A percentile compares a stretch with the other conserved stretches of the same genome.
Conservation (phyloP, 2,113 vertebrate species). For the Formicarius rufipectus region DNA sequence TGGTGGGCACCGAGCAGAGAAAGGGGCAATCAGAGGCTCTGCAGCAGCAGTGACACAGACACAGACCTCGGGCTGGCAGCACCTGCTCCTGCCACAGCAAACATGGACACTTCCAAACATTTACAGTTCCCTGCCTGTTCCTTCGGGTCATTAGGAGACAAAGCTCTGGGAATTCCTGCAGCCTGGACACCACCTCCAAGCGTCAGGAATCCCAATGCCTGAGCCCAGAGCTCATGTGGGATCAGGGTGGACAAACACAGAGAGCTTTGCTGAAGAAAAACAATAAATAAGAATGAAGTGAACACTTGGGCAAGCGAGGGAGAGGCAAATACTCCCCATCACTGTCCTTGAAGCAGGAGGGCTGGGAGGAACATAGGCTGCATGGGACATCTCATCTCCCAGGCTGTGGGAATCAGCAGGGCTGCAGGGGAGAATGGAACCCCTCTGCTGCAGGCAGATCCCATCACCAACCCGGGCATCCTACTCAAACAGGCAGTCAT, state of each 20-base stretch:
- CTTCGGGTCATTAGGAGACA: background rate
- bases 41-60: background rate
- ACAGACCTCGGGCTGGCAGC: background rate
- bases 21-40: background rate
- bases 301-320: background rate
- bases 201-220: background rate
- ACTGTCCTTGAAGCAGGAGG: background rate
- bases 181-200: background rate
- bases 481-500: background rate
- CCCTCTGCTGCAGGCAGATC: background rate
- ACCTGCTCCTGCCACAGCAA: slow-evolving; percentile 1
- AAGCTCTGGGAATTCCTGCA: background rate
- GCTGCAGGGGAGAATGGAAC: background rate
- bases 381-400: accelerated
- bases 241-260: background rate
- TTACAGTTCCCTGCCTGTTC: background rate
- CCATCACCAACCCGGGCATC: background rate
- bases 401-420: background rate
- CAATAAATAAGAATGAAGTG: background rate
- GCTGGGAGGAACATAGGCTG: background rate
- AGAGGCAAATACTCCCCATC: background rate
- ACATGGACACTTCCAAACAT: background rate
- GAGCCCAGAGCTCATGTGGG: background rate
- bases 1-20: background rate
- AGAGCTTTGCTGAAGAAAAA: background rate